Conservation (phyloP, 2,888 invertebrate genomes). For the Phyllotreta cruciferae region DNA sequence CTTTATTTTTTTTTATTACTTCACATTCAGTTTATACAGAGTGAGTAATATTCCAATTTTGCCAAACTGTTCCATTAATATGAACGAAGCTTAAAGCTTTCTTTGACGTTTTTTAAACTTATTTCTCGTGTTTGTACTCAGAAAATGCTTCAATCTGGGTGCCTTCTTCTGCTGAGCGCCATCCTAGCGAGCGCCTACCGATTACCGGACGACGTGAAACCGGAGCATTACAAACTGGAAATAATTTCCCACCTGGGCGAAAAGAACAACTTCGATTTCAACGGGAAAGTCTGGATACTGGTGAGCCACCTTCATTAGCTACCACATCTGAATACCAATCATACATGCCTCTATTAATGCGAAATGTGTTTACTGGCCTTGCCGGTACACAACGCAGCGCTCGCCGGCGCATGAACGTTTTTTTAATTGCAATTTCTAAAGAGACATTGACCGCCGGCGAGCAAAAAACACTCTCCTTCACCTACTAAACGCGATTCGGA, state of each 20-base stretch:
- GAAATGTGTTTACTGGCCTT: constrained; percentile 14
- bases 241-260: constrained; percentile 59
- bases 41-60: too few relatives aligned
- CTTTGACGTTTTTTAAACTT: background rate
- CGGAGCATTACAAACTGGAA: constrained; percentile 59
- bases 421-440: background rate
- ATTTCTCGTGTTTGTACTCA: constrained; percentile 30
- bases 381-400: background rate
- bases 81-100: background rate
- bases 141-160: constrained; percentile 36
- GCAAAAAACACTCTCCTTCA: background rate
- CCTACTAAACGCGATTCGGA: constrained; percentile 1
- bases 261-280: constrained; percentile 65
- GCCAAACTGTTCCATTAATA: too few relatives aligned
- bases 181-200: constrained; percentile 48
- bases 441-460: constrained; percentile 5
- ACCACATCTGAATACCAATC: background rate
- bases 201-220: constrained; percentile 57
- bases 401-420: constrained; percentile 5
- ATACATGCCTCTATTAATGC: background rate
- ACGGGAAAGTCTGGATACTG: constrained; percentile 66
- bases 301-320: constrained; percentile 57
- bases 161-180: constrained; percentile 34
- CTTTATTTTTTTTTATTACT: background rate
- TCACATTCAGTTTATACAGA: too few relatives aligned